A percentile compares a stretch with the other conserved stretches of the same genome.
phyloP scores from a whole-genome alignment of 1,140 invertebrate genomes.

The Drosophila gunungcola region DNA sequence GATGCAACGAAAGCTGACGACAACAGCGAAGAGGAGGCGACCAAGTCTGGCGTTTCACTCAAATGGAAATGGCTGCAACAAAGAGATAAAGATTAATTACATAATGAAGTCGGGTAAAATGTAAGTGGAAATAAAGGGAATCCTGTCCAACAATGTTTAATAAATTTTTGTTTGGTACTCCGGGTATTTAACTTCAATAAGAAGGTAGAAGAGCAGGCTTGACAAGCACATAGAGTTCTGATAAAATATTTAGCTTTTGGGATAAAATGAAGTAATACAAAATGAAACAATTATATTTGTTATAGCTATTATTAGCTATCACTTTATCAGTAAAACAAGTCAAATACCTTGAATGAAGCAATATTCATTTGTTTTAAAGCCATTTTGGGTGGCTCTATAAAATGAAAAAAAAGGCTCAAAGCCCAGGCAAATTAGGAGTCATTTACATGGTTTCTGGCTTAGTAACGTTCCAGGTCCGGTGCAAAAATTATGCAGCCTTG shows the following conservation, averaged over 20 bases:
- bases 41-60: constrained; percentile 27
- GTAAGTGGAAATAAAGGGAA: not conserved
- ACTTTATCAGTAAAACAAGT: too few species aligned
- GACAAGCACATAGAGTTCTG: too few species aligned
- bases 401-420: not conserved
- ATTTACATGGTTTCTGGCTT: constrained; percentile 8
- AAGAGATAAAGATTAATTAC: constrained; percentile 17
- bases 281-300: too few species aligned
- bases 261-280: too few species aligned
- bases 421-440: not conserved
- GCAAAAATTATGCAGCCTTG: constrained; percentile 18
- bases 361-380: not conserved
- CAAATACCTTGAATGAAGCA: too few species aligned
- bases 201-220: too few species aligned
- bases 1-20: constrained; percentile 31
- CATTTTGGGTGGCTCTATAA: too few species aligned
- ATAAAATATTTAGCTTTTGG: too few species aligned
- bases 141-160: not conserved
- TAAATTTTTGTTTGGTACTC: not conserved
- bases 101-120: not conserved
- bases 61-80: constrained; percentile 58
- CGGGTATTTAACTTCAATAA: not conserved
- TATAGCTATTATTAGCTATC: too few species aligned
- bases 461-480: not conserved
- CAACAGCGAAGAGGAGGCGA: constrained; percentile 12